Percentiles rank a stretch among this genome's conserved stretches.
Conservation (phyloP, 1,140 invertebrate genomes). For the Lordiphosa clarofinis region DNA sequence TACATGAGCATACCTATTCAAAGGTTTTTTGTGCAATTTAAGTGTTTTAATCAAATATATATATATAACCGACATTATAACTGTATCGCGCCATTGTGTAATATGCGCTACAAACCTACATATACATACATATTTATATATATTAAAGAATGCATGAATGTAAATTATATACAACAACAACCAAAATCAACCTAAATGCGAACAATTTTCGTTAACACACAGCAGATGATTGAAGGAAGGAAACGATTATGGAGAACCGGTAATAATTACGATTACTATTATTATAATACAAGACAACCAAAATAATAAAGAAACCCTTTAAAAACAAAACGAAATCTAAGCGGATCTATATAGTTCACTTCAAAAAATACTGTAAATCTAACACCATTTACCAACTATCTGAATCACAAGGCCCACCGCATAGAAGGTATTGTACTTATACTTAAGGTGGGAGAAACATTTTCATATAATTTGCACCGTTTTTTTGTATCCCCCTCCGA, state of each 20-base stretch:
- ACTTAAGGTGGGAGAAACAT: too few relatives aligned
- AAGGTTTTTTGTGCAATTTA: conserved; percentile 74
- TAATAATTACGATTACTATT: conserved; percentile 70
- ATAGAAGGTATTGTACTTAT: too few relatives aligned
- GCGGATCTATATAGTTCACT: not conserved
- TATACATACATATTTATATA: conserved; percentile 31
- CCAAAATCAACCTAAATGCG: conserved; percentile 13
- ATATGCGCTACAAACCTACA: conserved; percentile 60
- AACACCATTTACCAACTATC: too few relatives aligned
- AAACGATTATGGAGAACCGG: conserved; percentile 50
- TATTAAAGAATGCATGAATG: conserved; percentile 48
- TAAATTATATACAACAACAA: conserved; percentile 62
- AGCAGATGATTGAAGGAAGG: conserved; percentile 28
- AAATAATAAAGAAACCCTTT: conserved; percentile 66
- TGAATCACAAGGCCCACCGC: too few relatives aligned
- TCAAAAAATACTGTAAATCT: too few relatives aligned
- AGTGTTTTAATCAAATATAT: conserved; percentile 51
- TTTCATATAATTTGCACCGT: too few relatives aligned
- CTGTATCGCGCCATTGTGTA: conserved; percentile 70
- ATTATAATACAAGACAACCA: conserved; percentile 61
- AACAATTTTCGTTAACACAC: conserved; percentile 41
- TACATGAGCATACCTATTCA: conserved; percentile 68
- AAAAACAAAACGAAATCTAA: conserved; percentile 18
- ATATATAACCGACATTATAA: too few relatives aligned
- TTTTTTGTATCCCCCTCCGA: too few relatives aligned